Conservation (phyloP, 2,113 vertebrate species). For the Osmerus eperlanus region DNA sequence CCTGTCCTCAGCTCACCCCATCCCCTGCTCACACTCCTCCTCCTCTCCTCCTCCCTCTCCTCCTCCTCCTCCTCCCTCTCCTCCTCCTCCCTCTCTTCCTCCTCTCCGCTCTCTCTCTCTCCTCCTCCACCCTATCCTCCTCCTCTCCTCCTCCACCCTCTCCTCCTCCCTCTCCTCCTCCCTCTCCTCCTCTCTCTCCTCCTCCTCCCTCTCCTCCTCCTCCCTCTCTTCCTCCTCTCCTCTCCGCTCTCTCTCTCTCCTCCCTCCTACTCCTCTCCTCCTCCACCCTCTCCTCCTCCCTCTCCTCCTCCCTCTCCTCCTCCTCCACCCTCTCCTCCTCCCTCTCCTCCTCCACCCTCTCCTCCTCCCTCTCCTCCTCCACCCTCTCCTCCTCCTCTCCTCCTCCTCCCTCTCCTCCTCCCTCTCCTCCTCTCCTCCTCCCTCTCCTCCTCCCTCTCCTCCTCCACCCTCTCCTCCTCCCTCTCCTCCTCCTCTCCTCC, state of each 20-base stretch:
- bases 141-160: neutral
- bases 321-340: no score
- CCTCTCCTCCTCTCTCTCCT: conserved; percentile 11
- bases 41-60: neutral
- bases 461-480: neutral
- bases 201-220: neutral
- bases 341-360: neutral
- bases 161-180: neutral
- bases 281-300: neutral
- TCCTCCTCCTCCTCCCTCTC: neutral
- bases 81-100: no score
- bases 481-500: conserved; percentile 10
- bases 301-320: no score
- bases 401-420: neutral
- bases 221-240: neutral
- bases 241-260: neutral
- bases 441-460: no score
- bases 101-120: conserved; percentile 19
- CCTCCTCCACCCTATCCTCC: neutral
- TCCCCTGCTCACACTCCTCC: neutral
- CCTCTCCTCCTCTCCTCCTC: no score
- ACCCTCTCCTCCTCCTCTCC: neutral
- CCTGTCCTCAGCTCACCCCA: no score
- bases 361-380: neutral
- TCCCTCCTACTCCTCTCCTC: neutral